phyloP scores from a whole-genome alignment of 2,797 vertebrate genomes.

The Hapalemur alaotrensis region DNA sequence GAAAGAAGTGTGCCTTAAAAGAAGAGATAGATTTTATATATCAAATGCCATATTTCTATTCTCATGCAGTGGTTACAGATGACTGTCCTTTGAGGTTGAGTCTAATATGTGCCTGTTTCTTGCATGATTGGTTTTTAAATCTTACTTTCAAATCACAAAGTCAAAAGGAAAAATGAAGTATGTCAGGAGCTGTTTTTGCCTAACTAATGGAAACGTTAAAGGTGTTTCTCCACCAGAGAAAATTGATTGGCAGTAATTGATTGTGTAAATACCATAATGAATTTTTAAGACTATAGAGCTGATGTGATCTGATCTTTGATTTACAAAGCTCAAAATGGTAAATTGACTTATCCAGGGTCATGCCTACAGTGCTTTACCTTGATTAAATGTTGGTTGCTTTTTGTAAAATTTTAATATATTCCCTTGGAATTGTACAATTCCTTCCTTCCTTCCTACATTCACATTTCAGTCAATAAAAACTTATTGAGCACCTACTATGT shows the following conservation, averaged over 20 bases:
- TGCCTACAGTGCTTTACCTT: background rate
- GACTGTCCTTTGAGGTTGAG: background rate
- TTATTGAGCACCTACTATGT: background rate
- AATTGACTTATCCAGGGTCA: background rate
- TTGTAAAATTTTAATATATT: background rate
- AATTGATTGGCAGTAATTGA: slow-evolving; percentile 30
- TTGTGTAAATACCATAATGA: background rate
- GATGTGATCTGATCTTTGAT: slow-evolving; percentile 36
- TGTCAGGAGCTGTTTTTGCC: background rate
- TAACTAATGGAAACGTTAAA: slow-evolving; percentile 35
- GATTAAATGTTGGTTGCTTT: slow-evolving; percentile 21
- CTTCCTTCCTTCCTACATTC: background rate
- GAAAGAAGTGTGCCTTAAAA: background rate
- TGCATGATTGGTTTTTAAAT: slow-evolving; percentile 31
- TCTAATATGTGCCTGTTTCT: slow-evolving; percentile 25
- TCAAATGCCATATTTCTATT: background rate
- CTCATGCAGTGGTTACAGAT: background rate
- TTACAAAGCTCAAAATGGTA: background rate
- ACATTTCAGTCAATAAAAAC: background rate
- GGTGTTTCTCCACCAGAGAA: slow-evolving; percentile 36
- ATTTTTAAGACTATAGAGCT: slow-evolving; percentile 29
- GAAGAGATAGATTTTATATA: background rate
- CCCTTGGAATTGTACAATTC: background rate
- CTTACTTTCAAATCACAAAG: slow-evolving; percentile 55
- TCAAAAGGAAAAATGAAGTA: slow-evolving; percentile 35